phyloP scores from a whole-genome alignment of 1,140 invertebrate genomes.

The Ectropis grisescens region DNA sequence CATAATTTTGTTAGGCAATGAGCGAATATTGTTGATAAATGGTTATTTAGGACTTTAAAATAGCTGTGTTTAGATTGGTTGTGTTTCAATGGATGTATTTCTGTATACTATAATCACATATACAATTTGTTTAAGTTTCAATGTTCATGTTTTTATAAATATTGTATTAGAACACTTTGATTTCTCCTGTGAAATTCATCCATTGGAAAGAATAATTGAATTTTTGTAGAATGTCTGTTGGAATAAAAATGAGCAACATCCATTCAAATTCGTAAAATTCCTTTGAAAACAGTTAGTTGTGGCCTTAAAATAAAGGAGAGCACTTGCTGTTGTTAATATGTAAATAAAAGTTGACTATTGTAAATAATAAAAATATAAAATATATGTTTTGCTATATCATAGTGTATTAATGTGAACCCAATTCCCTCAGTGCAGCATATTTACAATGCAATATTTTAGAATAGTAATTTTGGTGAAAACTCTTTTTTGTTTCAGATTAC shows the following conservation, averaged over 20 bases:
- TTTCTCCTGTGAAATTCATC: slow-evolving; percentile 19
- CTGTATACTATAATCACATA: slow-evolving; percentile 16
- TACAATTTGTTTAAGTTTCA: slow-evolving; percentile 21
- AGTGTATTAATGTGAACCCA: slow-evolving; percentile 17
- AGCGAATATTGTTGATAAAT: slow-evolving; percentile 45
- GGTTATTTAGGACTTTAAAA: slow-evolving; percentile 54
- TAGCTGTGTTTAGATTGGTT: slow-evolving; percentile 24
- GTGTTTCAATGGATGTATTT: slow-evolving; percentile 32
- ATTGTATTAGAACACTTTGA: slow-evolving; percentile 28
- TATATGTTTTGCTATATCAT: slow-evolving; percentile 62
- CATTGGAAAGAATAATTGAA: slow-evolving; percentile 9
- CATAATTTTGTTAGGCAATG: slow-evolving; percentile 36
- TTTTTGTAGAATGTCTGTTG: slow-evolving; percentile 1
- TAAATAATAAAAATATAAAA: slow-evolving; percentile 68
- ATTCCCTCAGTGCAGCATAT: too few species aligned
- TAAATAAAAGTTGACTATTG: slow-evolving; percentile 70
- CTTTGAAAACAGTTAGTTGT: slow-evolving; percentile 49
- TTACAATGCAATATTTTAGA: not conserved
- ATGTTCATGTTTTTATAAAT: slow-evolving; percentile 21
- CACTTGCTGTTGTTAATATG: slow-evolving; percentile 67
- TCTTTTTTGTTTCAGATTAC: too few species aligned
- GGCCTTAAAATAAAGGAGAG: slow-evolving; percentile 47
- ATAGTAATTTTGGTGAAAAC: too few species aligned
- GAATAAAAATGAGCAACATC: slow-evolving; percentile 28
- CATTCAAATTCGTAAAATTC: slow-evolving; percentile 44